Evolutionary conservation across 2,797 vertebrate genomes (phyloP).

Genomic region (Pangasius krempfi): DNA sequence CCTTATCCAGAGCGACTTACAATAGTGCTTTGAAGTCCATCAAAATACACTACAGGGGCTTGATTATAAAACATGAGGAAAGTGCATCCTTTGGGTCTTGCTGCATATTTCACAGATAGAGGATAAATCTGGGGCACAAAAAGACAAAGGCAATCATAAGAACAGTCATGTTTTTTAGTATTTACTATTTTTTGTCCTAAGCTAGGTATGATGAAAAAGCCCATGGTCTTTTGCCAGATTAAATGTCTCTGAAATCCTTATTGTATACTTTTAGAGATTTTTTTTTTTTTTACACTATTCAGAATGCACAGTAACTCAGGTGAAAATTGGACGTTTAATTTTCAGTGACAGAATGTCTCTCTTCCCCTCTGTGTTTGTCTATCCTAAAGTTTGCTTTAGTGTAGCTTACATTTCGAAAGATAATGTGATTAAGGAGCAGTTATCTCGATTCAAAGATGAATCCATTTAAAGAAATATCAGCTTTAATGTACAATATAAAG

Average conservation of each 20-base stretch:
- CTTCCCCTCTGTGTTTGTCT: not conserved
- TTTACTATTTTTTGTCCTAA: not conserved
- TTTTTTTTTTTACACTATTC: not conserved
- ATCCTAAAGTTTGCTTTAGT: not conserved
- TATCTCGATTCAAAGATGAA: not conserved
- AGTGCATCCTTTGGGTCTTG: slow-evolving; percentile 13
- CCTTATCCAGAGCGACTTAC: too few species aligned
- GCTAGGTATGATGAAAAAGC: not conserved
- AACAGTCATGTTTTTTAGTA: not conserved
- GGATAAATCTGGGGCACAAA: not conserved
- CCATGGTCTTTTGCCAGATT: not conserved
- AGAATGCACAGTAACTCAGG: not conserved
- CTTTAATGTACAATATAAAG: not conserved
- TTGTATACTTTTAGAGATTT: not conserved
- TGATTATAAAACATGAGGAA: not conserved
- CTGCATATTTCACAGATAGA: slow-evolving; percentile 8
- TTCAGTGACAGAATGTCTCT: not conserved
- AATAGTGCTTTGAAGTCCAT: too few species aligned
- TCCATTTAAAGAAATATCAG: not conserved
- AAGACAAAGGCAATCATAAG: not conserved
- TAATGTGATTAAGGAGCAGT: not conserved
- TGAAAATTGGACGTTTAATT: not conserved
- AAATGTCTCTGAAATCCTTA: not conserved
- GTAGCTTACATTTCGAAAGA: not conserved
- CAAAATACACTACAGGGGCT: not conserved